Evolutionary conservation across 2,888 invertebrate species (phyloP).

Genomic region (Caenorhabditis sp.): DNA sequence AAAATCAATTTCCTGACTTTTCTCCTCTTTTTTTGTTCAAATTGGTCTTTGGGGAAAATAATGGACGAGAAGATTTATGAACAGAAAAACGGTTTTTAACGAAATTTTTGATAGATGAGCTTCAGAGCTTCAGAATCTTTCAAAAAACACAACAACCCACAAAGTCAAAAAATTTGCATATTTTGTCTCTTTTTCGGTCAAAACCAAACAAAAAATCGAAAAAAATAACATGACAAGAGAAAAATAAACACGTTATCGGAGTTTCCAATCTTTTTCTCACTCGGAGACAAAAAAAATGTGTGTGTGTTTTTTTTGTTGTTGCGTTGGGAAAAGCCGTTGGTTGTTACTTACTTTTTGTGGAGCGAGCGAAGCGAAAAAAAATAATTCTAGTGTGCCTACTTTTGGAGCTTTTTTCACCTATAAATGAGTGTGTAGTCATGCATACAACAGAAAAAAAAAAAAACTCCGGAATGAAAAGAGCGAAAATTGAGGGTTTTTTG

Average conservation of each 20-base stretch:
- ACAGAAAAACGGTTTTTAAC: neutral
- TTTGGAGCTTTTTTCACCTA: neutral
- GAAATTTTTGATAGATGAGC: neutral
- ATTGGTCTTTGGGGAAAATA: neutral
- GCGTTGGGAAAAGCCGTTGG: too few species aligned
- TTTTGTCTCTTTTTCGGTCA: neutral
- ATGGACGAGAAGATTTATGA: neutral
- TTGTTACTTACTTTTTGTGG: too few species aligned
- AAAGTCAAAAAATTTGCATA: neutral
- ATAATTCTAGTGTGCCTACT: neutral
- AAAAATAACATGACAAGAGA: neutral
- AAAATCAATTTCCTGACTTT: too few species aligned
- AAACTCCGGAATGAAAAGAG: too few species aligned
- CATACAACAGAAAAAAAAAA: conserved; percentile 5
- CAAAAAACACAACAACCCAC: neutral
- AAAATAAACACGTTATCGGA: neutral
- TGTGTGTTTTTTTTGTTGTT: too few species aligned
- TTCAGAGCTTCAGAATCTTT: neutral
- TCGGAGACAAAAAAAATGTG: neutral
- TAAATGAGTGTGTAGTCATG: neutral
- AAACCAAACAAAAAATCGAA: neutral
- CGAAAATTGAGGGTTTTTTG: neutral
- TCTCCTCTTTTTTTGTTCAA: neutral
- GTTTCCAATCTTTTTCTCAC: neutral
- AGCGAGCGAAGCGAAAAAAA: neutral